Evolutionary conservation across 2,113 vertebrate genomes (phyloP).

Genomic region (Platysternon megacephalum): DNA sequence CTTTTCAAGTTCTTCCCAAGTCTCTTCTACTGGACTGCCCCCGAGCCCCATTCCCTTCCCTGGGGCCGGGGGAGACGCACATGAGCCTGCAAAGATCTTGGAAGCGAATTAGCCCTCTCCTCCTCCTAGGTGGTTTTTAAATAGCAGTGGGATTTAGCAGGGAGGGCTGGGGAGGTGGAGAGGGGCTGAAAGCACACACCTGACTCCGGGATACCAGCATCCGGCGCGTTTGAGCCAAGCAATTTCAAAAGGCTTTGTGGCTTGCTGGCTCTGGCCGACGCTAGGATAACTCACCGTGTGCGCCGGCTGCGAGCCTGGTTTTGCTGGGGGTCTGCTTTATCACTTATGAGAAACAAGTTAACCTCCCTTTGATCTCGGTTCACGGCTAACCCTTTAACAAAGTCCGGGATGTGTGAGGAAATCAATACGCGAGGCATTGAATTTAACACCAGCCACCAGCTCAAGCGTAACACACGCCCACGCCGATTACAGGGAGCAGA

Average conservation of each 20-base stretch:
- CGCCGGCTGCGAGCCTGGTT: background rate
- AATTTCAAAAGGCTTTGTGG: conserved; percentile 35
- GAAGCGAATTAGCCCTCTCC: background rate
- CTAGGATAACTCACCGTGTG: conserved; percentile 35
- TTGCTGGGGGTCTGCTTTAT: conserved; percentile 73
- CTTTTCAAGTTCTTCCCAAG: background rate
- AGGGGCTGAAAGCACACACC: background rate
- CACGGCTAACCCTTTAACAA: conserved; percentile 76
- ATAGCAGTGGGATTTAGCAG: background rate
- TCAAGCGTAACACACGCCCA: conserved; percentile 74
- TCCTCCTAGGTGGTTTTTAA: background rate
- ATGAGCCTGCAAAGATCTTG: too few species aligned
- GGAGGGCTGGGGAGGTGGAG: background rate
- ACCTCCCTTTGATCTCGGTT: conserved; percentile 79
- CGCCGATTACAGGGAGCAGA: conserved; percentile 59
- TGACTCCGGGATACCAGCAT: background rate
- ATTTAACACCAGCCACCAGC: conserved; percentile 76
- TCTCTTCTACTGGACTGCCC: background rate
- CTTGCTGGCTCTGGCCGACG: background rate
- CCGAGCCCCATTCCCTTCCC: background rate
- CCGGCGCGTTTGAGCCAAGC: conserved; percentile 26
- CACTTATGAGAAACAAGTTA: conserved; percentile 74
- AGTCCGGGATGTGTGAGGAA: conserved; percentile 74
- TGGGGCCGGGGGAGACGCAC: too few species aligned
- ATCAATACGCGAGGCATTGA: conserved; percentile 79